phyloP scores from a whole-genome alignment of 2,113 vertebrate genomes.

The Drymodes brunneopygia region DNA sequence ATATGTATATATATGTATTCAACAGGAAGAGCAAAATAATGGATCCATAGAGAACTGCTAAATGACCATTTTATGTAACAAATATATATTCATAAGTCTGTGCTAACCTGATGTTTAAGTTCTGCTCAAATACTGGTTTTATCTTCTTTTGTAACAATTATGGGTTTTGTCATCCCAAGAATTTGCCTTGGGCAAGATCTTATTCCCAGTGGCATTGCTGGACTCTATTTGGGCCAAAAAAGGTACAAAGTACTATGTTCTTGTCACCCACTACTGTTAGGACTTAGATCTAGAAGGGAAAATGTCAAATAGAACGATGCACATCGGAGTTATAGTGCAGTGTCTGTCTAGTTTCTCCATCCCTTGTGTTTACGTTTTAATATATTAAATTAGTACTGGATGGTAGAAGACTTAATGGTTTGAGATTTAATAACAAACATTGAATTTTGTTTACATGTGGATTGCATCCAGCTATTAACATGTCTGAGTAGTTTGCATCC shows the following conservation, averaged over 20 bases:
- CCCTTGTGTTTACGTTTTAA: background rate
- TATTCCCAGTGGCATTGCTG: background rate
- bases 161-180: background rate
- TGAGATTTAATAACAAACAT: background rate
- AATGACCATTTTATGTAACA: background rate
- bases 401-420: background rate
- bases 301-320: background rate
- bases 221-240: background rate
- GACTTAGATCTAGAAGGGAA: background rate
- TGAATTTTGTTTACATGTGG: background rate
- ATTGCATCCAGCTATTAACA: background rate
- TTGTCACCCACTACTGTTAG: background rate
- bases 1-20: background rate
- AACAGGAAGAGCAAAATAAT: background rate
- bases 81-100: background rate
- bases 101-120: background rate
- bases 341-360: background rate
- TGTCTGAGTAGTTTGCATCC: background rate
- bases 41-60: background rate
- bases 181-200: background rate
- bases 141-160: background rate
- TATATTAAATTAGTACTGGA: background rate
- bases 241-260: background rate
- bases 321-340: rapidly evolving
- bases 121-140: background rate